These are phyloP conservation scores for Buathra laborator DNA, from an alignment of 2,888 invertebrate genomes.

Conservation along the genomic window DNA sequence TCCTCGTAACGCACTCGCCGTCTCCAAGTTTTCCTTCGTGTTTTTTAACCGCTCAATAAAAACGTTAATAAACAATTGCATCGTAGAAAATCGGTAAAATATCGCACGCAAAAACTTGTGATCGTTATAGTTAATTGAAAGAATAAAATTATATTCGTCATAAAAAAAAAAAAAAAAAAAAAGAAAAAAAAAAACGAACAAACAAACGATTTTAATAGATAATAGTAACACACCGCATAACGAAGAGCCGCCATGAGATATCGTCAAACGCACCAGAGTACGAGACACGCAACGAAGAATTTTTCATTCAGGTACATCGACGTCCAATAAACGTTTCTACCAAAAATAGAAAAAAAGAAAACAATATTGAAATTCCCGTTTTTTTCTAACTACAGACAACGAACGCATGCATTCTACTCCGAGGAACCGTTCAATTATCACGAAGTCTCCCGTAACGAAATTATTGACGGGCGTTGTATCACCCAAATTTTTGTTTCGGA, in stretches of 20 bases:
- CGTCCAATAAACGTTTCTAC: slow-evolving; percentile 13
- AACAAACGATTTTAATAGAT: not conserved
- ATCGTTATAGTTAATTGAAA: slow-evolving; percentile 27
- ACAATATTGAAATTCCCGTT: not conserved
- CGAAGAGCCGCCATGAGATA: slow-evolving; percentile 4
- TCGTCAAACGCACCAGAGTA: not conserved
- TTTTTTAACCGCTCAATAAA: slow-evolving; percentile 19
- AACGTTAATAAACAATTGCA: slow-evolving; percentile 19
- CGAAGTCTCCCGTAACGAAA: slow-evolving; percentile 40
- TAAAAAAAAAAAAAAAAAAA: slow-evolving; percentile 4
- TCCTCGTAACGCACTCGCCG: slow-evolving; percentile 41
- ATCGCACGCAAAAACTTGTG: slow-evolving; percentile 56
- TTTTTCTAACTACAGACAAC: slow-evolving; percentile 39
- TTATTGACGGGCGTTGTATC: not conserved
- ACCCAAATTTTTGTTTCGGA: not conserved
- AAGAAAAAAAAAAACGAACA: not conserved
- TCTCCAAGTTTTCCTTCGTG: not conserved
- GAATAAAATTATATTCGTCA: slow-evolving; percentile 13
- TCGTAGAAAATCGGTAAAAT: slow-evolving; percentile 43
- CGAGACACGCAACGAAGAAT: slow-evolving; percentile 3
- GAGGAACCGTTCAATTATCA: slow-evolving; percentile 58
- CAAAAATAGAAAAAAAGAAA: slow-evolving; percentile 7
- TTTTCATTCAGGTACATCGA: slow-evolving; percentile 20
- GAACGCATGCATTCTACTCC: slow-evolving; percentile 60
- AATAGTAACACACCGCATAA: slow-evolving; percentile 12